Base-by-base conservation (phyloP, 2,888 invertebrate genomes). In the Ormyrus nitidulus region DNA sequence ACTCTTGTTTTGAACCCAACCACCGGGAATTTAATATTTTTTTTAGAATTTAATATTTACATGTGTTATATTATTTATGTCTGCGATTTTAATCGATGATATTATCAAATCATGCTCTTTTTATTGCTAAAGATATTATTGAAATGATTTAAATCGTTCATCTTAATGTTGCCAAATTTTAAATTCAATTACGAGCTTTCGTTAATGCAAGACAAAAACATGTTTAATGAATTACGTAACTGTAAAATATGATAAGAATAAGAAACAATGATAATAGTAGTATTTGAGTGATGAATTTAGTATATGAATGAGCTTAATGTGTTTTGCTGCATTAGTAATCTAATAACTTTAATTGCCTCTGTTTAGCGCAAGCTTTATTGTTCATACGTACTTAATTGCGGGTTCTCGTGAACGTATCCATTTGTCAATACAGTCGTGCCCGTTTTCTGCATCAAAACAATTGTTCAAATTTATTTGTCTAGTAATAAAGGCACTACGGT, bases 381-480 rank as follows among this genome's bases (percentile, higher is more conserved):
- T 82, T 62, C 34, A 53, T 87, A 93, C 93, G 94, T 92, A 95
- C 95, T 91, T 86, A 93, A 91, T 64, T 93, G 92, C 84, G 92
- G 92, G 84, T 92, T 92, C 85, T 93, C 92, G 81, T 93, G 91
- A 2, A 95, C 91, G 68, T 93, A 91, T 73, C 94, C 95, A 86
- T 96, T 96, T n/a, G 96, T 95, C 77, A 96, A 87, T 70, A 96
- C 92, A 0, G 95, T 93, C 10, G 95, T 93, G 71, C 96, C 96
- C 49, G 95, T 94, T 91, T 95, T 95, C 95, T 96, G 91, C 34
- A 34, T 84, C 93, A 34, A 34, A 64, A 76, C 73, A 70, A 69
- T 62, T 72, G 62, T 65, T 46, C 9, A 56, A 76, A 49, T 62
- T 54, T 11, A 34, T 34, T 34, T 34, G 3, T 34, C 34, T 34